Conservation (phyloP, 2,113 vertebrate species). For the Apodemus sylvaticus region DNA sequence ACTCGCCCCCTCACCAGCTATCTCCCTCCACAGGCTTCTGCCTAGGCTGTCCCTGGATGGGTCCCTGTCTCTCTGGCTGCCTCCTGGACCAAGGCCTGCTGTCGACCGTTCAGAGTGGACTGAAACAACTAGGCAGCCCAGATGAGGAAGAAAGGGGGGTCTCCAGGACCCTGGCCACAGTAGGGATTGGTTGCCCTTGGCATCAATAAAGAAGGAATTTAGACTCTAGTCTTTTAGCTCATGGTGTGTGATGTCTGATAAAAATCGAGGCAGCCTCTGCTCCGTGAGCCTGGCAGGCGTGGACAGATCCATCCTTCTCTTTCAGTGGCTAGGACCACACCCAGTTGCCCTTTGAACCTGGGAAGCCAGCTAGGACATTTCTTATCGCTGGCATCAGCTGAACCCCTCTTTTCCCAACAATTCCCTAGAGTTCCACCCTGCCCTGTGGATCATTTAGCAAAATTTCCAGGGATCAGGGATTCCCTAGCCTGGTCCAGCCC, state of each 20-base stretch:
- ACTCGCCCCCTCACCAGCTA: neutral
- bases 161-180: neutral
- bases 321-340: neutral
- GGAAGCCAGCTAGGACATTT: neutral
- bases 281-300: fast-evolving
- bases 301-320: fast-evolving
- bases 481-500: neutral
- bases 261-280: neutral
- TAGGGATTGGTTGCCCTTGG: neutral
- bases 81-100: neutral
- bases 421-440: neutral
- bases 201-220: slow-evolving; percentile 65
- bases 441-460: neutral
- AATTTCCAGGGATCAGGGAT: neutral
- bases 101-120: neutral
- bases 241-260: fast-evolving
- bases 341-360: slow-evolving; percentile 30
- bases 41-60: neutral
- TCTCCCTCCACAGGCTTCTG: slow-evolving; percentile 25
- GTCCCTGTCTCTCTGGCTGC: neutral
- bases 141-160: neutral
- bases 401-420: neutral
- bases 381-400: neutral
- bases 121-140: neutral
- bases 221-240: neutral